These are phyloP conservation scores for Hypomecis punctinalis DNA, from an alignment of 2,888 invertebrate species.

Conservation along the genomic window DNA sequence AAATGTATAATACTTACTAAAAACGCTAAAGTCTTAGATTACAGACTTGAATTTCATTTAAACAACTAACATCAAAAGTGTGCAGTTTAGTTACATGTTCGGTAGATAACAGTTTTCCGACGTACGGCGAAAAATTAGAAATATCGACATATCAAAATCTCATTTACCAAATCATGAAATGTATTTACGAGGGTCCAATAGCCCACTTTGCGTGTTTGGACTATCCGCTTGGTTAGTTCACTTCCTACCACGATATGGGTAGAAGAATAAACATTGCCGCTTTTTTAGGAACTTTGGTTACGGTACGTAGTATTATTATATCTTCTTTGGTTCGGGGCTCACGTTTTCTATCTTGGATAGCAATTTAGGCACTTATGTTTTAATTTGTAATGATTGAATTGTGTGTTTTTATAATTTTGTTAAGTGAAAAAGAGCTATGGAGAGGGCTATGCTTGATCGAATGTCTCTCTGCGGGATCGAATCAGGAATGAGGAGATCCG, in stretches of 20 bases:
- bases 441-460: too few species aligned
- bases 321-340: too few species aligned
- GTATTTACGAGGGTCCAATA: constrained; percentile 1
- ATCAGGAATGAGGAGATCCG: too few species aligned
- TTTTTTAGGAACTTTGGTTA: constrained; percentile 11
- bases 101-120: too few species aligned
- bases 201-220: neutral
- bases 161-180: neutral
- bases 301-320: too few species aligned
- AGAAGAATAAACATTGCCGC: constrained; percentile 4
- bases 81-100: too few species aligned
- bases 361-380: neutral
- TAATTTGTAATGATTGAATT: too few species aligned
- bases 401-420: neutral
- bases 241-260: constrained; percentile 5
- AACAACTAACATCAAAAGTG: too few species aligned
- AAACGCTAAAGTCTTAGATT: too few species aligned
- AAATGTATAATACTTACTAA: too few species aligned
- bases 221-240: constrained; percentile 9
- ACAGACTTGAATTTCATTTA: too few species aligned
- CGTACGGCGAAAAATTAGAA: neutral
- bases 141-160: neutral
- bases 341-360: neutral
- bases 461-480: too few species aligned
- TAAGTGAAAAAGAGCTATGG: neutral